Percentiles rank a stretch among this genome's conserved stretches.
These are phyloP conservation scores for Psittacula echo DNA, from an alignment of 2,797 vertebrate species.

Conservation along the genomic window DNA sequence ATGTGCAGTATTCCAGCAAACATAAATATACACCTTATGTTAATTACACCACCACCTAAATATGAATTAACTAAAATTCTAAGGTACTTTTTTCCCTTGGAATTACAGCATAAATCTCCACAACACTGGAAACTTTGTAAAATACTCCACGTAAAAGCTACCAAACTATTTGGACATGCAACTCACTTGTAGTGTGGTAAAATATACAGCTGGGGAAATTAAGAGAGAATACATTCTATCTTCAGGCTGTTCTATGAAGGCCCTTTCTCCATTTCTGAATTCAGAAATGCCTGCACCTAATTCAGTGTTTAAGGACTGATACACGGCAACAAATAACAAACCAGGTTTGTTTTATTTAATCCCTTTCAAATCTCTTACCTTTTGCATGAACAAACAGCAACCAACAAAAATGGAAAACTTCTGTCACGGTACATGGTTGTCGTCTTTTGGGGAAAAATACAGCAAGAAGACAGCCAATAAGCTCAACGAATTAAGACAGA, in stretches of 20 bases:
- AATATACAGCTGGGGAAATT: background rate
- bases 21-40: background rate
- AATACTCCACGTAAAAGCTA: background rate
- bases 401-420: slow-evolving; percentile 97
- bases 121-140: background rate
- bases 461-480: background rate
- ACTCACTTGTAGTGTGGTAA: background rate
- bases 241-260: background rate
- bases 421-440: slow-evolving; percentile 90
- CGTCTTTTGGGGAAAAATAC: slow-evolving; percentile 78
- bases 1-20: background rate
- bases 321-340: background rate
- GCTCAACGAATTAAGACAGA: background rate
- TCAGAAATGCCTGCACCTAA: background rate
- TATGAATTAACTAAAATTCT: background rate
- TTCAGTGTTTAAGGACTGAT: background rate
- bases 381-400: slow-evolving; percentile 93
- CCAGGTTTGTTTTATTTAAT: background rate
- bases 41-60: background rate
- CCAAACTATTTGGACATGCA: background rate
- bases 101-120: background rate
- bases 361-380: slow-evolving; percentile 80
- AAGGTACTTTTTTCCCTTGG: background rate
- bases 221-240: background rate
- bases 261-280: background rate